Percentiles rank a stretch among this genome's conserved stretches.
phyloP scores from a whole-genome alignment of 2,888 invertebrate genomes.

The Spodoptera littoralis region DNA sequence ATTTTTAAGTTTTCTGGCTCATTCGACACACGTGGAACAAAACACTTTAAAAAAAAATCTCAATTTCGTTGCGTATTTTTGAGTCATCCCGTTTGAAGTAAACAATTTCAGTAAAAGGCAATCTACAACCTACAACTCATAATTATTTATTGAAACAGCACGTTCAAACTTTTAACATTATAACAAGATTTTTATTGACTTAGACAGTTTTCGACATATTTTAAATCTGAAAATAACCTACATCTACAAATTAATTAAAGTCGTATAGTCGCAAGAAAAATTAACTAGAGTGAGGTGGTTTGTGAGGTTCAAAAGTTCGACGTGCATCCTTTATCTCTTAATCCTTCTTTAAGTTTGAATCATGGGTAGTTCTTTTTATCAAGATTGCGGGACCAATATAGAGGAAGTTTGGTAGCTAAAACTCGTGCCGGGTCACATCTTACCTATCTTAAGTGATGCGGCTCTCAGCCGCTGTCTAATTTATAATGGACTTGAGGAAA shows the following conservation, averaged over 20 bases:
- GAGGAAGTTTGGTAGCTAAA: conserved; percentile 82
- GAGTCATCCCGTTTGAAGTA: conserved; percentile 34
- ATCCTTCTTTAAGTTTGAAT: conserved; percentile 84
- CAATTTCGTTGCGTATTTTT: not conserved
- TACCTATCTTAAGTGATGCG: conserved; percentile 89
- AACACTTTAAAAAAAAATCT: conserved; percentile 24
- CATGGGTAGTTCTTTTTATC: conserved; percentile 87
- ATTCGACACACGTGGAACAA: conserved; percentile 5
- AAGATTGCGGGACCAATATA: conserved; percentile 84
- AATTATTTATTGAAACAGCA: conserved; percentile 40
- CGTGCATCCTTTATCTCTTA: conserved; percentile 74
- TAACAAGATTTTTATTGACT: conserved; percentile 38
- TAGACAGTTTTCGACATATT: conserved; percentile 31
- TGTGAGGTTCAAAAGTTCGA: conserved; percentile 71
- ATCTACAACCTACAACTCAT: conserved; percentile 19
- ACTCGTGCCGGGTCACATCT: conserved; percentile 87
- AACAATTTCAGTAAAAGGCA: conserved; percentile 51
- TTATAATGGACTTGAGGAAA: conserved; percentile 89
- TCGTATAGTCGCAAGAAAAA: conserved; percentile 52
- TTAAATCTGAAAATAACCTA: conserved; percentile 33
- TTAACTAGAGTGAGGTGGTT: conserved; percentile 60
- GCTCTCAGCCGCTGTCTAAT: conserved; percentile 87
- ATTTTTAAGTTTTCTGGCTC: conserved; percentile 31
- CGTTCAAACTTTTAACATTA: conserved; percentile 35
- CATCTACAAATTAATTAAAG: conserved; percentile 56